phyloP scores from a whole-genome alignment of 92 coral and sea anemone species.

The Palythoa grandiflora region DNA sequence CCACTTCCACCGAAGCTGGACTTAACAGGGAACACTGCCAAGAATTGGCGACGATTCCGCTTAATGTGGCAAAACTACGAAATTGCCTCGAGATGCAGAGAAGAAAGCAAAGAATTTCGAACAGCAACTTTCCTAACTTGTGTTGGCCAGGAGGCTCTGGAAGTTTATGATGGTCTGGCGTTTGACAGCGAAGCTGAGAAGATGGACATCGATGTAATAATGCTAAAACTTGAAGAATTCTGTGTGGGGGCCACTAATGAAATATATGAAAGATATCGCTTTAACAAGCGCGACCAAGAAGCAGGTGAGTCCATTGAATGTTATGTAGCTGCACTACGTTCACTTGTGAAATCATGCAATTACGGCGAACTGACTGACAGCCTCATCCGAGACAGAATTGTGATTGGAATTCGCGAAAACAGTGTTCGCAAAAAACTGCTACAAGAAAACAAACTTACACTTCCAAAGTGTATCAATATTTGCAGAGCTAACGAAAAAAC shows the following conservation, averaged over 20 bases:
- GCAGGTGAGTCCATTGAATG: background rate
- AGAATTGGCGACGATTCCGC: conserved; percentile 57
- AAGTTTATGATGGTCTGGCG: conserved; percentile 60
- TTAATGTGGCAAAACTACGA: background rate
- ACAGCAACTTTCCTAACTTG: conserved; percentile 36
- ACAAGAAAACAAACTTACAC: too few relatives aligned
- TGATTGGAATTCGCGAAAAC: too few relatives aligned
- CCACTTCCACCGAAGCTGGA: conserved; percentile 63
- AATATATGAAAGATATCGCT: too few relatives aligned
- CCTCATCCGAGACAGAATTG: background rate
- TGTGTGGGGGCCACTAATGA: too few relatives aligned
- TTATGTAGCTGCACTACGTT: background rate
- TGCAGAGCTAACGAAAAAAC: too few relatives aligned
- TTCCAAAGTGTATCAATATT: too few relatives aligned
- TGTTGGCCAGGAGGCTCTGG: conserved; percentile 52
- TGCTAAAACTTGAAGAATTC: too few relatives aligned
- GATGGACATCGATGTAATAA: conserved; percentile 12
- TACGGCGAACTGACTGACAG: conserved; percentile 52
- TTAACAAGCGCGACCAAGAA: conserved; percentile 29
- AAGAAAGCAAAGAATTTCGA: conserved; percentile 29
- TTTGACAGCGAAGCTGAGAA: conserved; percentile 48
- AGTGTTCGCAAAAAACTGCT: too few relatives aligned
- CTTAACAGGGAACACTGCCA: conserved; percentile 47
- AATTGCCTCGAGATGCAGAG: conserved; percentile 13
- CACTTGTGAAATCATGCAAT: conserved; percentile 55